Percentiles rank a stretch among this genome's conserved stretches.
These are phyloP conservation scores for human DNA, from an alignment of 2,113 vertebrate species.

Conservation along the genomic window GRCh38 chr6:53711501-53712000, in stretches of 20 bases:
- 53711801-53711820: not conserved
- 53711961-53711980: not conserved
- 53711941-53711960: not conserved
- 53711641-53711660: not conserved
- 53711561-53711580: not conserved
- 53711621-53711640: conserved; percentile 78
- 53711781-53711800: not conserved
- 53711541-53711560: not conserved
- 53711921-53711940: not conserved
- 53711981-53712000: not conserved
- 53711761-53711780: not conserved
- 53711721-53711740: not conserved
- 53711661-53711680: not conserved
- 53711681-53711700: not conserved
- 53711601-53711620: not conserved
- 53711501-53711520: not conserved
- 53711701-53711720: not conserved
- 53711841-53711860: not conserved
- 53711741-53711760: not conserved
- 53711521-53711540: not conserved
- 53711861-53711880: not conserved
- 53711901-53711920: not conserved
- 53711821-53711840: not conserved
- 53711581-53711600: not conserved
- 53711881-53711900: not conserved